Evolutionary conservation across 2,113 vertebrate genomes (phyloP).

Genomic region (Cyphomyrus plagiostoma): DNA sequence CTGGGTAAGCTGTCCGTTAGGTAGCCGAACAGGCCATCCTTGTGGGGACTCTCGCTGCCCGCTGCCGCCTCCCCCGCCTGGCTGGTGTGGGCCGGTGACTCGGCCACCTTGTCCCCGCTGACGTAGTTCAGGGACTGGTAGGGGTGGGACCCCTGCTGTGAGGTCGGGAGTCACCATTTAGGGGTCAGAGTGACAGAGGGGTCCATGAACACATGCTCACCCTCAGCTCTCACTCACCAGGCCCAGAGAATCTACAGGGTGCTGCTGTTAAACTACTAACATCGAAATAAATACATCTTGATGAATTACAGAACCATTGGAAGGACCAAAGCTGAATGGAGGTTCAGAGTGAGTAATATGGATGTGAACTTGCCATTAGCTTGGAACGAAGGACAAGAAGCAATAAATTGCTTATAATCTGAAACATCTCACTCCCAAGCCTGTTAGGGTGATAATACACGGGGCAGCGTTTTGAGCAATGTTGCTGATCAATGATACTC

Average conservation of each 20-base stretch:
- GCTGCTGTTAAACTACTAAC: background rate
- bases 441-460: background rate
- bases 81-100: conserved; percentile 86
- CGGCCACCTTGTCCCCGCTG: conserved; percentile 91
- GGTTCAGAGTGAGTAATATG: background rate
- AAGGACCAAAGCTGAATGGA: background rate
- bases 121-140: conserved; percentile 97
- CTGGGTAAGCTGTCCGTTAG: conserved; percentile 94
- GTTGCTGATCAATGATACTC: no score
- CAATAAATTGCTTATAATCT: background rate
- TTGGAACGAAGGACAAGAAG: background rate
- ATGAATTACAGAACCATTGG: background rate
- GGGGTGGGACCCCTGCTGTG: conserved; percentile 80
- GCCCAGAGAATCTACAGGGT: background rate
- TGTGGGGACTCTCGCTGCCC: conserved; percentile 83
- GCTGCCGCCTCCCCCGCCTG: conserved; percentile 59
- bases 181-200: background rate
- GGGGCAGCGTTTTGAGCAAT: background rate
- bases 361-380: background rate
- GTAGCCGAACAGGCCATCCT: conserved; percentile 92
- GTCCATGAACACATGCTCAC: background rate
- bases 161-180: background rate
- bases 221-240: background rate
- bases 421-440: background rate
- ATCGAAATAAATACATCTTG: background rate